Conservation (phyloP, 2,888 invertebrate species). For the Caenorhabditis sp. region DNA sequence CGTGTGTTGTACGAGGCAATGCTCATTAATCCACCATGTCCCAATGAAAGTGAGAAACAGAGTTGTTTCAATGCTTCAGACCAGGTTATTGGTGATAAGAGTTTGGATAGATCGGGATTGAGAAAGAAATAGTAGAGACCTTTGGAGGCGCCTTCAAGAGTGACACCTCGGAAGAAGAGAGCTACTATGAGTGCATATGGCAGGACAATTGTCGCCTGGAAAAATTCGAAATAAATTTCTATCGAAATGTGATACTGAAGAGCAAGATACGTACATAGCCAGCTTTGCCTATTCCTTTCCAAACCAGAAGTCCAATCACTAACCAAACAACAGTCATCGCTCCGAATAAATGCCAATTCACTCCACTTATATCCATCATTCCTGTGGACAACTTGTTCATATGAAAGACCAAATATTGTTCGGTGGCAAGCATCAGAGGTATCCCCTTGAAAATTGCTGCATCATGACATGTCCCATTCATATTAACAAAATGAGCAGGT, state of each 20-base stretch:
- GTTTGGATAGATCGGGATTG: conserved; percentile 41
- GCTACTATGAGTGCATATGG: conserved; percentile 41
- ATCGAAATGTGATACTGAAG: not conserved
- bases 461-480: not conserved
- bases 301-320: conserved; percentile 42
- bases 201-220: conserved; percentile 32
- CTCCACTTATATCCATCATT: conserved; percentile 44
- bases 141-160: conserved; percentile 53
- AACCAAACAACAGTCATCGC: conserved; percentile 48
- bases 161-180: conserved; percentile 57
- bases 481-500: not conserved
- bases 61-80: conserved; percentile 60
- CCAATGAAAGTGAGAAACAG: conserved; percentile 64
- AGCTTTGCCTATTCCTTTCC: conserved; percentile 56
- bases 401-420: conserved; percentile 12
- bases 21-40: conserved; percentile 59
- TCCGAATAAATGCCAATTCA: conserved; percentile 51
- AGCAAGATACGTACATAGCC: not conserved
- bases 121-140: conserved; percentile 50
- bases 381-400: conserved; percentile 48
- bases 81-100: conserved; percentile 53
- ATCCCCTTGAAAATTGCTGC: no score
- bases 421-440: not conserved
- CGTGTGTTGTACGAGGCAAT: conserved; percentile 60
- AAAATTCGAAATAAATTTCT: not conserved